Conservation (phyloP, 2,797 vertebrate genomes). For the Hypotaenidia philippensis region DNA sequence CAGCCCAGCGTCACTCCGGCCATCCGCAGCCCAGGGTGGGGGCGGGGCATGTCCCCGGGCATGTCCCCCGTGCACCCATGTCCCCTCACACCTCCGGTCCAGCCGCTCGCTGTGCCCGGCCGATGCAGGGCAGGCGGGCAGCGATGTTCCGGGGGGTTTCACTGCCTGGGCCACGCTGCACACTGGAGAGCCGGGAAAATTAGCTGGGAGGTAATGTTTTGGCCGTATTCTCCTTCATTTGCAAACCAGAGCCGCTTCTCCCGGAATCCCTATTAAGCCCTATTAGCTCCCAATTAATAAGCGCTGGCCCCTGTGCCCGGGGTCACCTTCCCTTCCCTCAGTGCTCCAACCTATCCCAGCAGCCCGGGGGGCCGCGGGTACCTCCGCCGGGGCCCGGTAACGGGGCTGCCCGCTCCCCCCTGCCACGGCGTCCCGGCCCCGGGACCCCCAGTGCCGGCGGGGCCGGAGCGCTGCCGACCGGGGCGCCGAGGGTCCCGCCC, state of each 20-base stretch:
- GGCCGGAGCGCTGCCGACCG: background rate
- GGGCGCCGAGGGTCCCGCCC: background rate
- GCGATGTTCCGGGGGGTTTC: background rate
- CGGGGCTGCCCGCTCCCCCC: background rate
- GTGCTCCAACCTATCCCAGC: background rate
- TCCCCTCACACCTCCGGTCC: rapidly evolving
- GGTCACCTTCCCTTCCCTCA: background rate
- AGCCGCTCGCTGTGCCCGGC: background rate
- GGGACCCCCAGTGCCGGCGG: background rate
- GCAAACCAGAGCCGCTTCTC: slow-evolving; percentile 29
- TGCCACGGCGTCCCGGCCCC: background rate
- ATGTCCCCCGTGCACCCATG: background rate
- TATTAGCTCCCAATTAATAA: slow-evolving; percentile 40
- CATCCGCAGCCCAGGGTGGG: background rate
- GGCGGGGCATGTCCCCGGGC: background rate
- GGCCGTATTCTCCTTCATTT: slow-evolving; percentile 15
- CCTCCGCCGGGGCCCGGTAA: background rate
- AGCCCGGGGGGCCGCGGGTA: background rate
- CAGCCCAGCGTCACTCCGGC: background rate
- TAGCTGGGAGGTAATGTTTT: slow-evolving; percentile 14
- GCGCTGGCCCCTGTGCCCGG: background rate
- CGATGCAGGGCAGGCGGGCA: rapidly evolving
- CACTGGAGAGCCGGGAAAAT: background rate
- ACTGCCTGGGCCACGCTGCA: background rate
- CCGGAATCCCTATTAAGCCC: background rate